Evolutionary conservation across 2,113 vertebrate genomes (phyloP), one percentile per base, ranked within the genome.

Genomic region (Danionella cerebrum): DNA sequence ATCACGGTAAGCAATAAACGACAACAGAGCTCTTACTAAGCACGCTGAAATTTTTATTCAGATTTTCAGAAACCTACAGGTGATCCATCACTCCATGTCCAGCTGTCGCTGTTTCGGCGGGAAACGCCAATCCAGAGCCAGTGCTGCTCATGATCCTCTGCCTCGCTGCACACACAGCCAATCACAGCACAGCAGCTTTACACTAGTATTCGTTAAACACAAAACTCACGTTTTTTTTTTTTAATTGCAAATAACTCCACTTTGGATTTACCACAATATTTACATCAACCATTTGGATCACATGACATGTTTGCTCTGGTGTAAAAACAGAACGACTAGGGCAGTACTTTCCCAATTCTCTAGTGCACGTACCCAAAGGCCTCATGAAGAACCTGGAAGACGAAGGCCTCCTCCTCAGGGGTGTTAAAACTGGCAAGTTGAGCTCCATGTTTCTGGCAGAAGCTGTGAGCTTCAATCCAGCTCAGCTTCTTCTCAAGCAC

Each of bases 91-190:
- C 94, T 98, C 96, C 96, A 99, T 55, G 76, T 86, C 96, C 96
- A 99, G 80, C 90, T 94, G 72, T 85, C 86, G 18, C 89, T 89
- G 2, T 82, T 92, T 39, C 93, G 87, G 2, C 95, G 88, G 79
- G 95, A 95, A 62, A 99, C 85, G 18, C 96, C 96, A 0, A 99
- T 94, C 96, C 96, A 99, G 75, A 98, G 92, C 94, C 94, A 97
- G 74, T 93, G 92, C 81, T 98, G 94, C 75, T 98, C 94, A 0
- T 97, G 92, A 18, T 90, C 90, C 75, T 97, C 95, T 0, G 92
- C 90, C 64, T 93, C 93, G 0, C 89, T 90, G 75, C 5, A 1
- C 42, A 52, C 27, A 59, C 22, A 67, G 21, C 41, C 36, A 70
- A 60, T 52, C 62, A 72, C 4, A 29, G 12, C 6, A 6, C 36